Evolutionary conservation across 2,797 vertebrate genomes (phyloP), one percentile per base, ranked within the genome.

Genomic region (Ctenopoma kingsleyae): DNA sequence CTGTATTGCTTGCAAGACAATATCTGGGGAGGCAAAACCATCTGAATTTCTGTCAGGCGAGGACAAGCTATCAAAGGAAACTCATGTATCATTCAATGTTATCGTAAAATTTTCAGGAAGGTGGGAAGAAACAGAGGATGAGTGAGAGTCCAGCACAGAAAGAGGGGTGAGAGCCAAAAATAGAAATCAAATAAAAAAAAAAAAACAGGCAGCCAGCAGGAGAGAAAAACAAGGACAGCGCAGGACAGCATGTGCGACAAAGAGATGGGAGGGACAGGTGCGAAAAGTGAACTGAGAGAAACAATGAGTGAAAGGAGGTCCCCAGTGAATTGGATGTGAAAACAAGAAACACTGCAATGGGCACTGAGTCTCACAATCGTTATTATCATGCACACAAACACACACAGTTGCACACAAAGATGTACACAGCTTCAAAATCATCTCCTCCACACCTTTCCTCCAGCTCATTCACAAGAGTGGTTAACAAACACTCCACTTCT

Each of bases 81-180:
- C 79, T 91, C 88, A 92, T 93, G 83, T 85, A 89, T 92, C 90
- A 92, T 92, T 93, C 82, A 93, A 83, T 43, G 43, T 49, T 56
- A 71, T 84, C 67, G 83, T 88, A 73, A 91, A 87, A 89, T 57
- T 83, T 86, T 91, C 67, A 91, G 68, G 73, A 87, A 81, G 77
- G 82, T 73, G 70, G 81, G 69, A 80, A 85, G 81, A 87, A 58
- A 81, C 73, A 72, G 71, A 68, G 65, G 76, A 76, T 35, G 72
- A 79, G 69, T 11, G 68, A 63, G 73, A 77, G 67, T 59, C 76
- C 65, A 59, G 62, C 59, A 71, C 49, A 74, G 68, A 76, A 50
- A 75, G 71, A 70, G 16, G 54, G 68, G 56, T 36, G 65, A 74
- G 63, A 61, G 84, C 73, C 74, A 59, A 87, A 89, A 86, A 89